Conservation (phyloP, 2,888 invertebrate species). For the Adelphocoris suturalis region DNA sequence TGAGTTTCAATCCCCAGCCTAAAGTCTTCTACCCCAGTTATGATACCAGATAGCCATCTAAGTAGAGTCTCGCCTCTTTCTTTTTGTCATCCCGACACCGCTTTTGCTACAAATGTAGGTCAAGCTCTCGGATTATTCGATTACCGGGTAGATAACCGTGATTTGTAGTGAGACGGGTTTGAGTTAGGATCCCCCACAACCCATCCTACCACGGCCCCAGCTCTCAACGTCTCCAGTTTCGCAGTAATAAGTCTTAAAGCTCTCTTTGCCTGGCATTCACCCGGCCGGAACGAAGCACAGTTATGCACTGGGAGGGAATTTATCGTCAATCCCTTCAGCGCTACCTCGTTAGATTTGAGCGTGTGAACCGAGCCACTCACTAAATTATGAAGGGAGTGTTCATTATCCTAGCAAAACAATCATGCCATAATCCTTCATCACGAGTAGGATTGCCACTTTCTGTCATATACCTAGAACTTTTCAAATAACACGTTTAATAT, state of each 20-base stretch:
- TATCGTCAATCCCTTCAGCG: not conserved
- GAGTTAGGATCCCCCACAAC: not conserved
- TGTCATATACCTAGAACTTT: too few species aligned
- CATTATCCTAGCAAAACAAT: too few species aligned
- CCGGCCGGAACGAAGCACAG: not conserved
- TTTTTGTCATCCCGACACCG: conserved; percentile 31
- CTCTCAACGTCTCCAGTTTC: not conserved
- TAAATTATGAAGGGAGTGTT: too few species aligned
- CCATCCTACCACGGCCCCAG: not conserved
- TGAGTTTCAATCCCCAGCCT: conserved; percentile 10
- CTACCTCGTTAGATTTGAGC: not conserved
- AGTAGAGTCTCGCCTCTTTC: not conserved
- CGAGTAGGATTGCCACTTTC: too few species aligned
- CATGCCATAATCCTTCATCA: too few species aligned
- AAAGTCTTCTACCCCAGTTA: not conserved
- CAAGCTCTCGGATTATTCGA: conserved; percentile 17
- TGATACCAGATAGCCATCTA: conserved; percentile 27
- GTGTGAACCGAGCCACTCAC: too few species aligned
- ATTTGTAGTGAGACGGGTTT: conserved; percentile 25
- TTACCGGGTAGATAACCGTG: conserved; percentile 12
- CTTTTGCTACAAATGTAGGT: not conserved
- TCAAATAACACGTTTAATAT: too few species aligned
- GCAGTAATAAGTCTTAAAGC: not conserved
- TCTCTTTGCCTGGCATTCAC: not conserved
- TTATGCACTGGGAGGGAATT: not conserved